Percentiles rank a stretch among this genome's conserved stretches.
Evolutionary conservation across 1,140 invertebrate genomes (phyloP).

Genomic region (Drosophila tsacasi): DNA sequence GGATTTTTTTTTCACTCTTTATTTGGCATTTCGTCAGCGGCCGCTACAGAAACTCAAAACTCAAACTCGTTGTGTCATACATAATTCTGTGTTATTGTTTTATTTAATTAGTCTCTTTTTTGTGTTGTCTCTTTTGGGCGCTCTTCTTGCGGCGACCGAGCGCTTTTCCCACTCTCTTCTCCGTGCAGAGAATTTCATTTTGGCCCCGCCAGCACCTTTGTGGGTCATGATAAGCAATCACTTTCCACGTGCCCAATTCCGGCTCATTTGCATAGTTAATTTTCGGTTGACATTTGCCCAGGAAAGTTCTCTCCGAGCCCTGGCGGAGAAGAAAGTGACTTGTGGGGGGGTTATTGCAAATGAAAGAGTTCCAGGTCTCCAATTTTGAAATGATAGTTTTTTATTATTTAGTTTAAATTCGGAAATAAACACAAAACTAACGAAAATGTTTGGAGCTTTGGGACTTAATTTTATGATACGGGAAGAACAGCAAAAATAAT

Average conservation of each 20-base stretch:
- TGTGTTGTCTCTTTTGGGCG: conserved; percentile 29
- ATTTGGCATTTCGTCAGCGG: conserved; percentile 60
- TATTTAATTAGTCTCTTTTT: conserved; percentile 56
- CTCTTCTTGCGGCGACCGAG: conserved; percentile 15
- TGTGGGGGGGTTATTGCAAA: conserved; percentile 10
- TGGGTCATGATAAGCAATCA: conserved; percentile 64
- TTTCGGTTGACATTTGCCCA: conserved; percentile 49
- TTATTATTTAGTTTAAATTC: too few species aligned
- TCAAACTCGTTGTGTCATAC: conserved; percentile 70
- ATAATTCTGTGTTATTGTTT: conserved; percentile 51
- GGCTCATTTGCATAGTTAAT: conserved; percentile 73
- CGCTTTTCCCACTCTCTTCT: conserved; percentile 31
- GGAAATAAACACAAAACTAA: background rate
- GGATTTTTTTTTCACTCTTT: conserved; percentile 40
- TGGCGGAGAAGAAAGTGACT: conserved; percentile 40
- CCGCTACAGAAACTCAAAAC: conserved; percentile 36
- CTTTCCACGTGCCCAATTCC: conserved; percentile 75
- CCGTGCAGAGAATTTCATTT: conserved; percentile 33
- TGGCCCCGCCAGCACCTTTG: conserved; percentile 18
- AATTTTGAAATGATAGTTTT: background rate
- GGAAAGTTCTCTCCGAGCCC: conserved; percentile 34
- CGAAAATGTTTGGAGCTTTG: background rate
- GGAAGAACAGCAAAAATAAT: background rate
- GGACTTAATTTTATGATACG: background rate
- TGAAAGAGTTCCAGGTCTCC: conserved; percentile 3